Base-by-base conservation (phyloP, 2,888 invertebrate species). In the Catonia carolina region DNA sequence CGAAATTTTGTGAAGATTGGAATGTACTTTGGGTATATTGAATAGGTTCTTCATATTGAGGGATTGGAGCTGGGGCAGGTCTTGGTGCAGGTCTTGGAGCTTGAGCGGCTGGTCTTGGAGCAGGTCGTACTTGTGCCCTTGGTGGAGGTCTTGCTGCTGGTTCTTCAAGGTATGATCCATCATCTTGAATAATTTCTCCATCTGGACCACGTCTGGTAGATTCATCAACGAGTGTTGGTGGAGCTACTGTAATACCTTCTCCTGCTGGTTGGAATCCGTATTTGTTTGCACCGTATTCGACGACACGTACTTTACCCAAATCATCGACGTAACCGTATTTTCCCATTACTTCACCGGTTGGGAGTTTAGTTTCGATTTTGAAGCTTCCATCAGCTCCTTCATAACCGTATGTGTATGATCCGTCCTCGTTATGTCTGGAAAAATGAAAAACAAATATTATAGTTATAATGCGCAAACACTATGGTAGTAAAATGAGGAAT, bases 321-420 rank as follows among this genome's bases (percentile, higher is more conserved):
- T 89, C 89, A 69, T 91, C 92, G 56, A 86, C 85, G 76, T 90
- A 92, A 2, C 92, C 92, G 69, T 92, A 92, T 71, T 92, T 92
- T 64, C 92, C 92, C 73, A 86, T 88, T 8, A 91, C 91, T 66
- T 90, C 90, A 0, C 91, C 91, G 5, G 79, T 79, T 1, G 84
- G 80, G 17, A 84, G 74, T 71, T 91, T 91, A 8, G 91, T 91
- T 73, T 91, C 92, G 68, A 91, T 91, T 75, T 91, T 90, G 77
- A 91, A 91, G 4, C 87, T 85, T 36, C 91, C 92, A 69, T 93
- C 92, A 27, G 82, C 90, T 2, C 86, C 86, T 70, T 92, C 92
- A 72, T 89, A 92, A 0, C 90, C 91, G 68, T 90, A 92, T 0
- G 92, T 92, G 74, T 93, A 93, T 0, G 90, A 90, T 53, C 90